Conservation (phyloP, 1,140 invertebrate species). For the Catajapyx aquilonaris region DNA sequence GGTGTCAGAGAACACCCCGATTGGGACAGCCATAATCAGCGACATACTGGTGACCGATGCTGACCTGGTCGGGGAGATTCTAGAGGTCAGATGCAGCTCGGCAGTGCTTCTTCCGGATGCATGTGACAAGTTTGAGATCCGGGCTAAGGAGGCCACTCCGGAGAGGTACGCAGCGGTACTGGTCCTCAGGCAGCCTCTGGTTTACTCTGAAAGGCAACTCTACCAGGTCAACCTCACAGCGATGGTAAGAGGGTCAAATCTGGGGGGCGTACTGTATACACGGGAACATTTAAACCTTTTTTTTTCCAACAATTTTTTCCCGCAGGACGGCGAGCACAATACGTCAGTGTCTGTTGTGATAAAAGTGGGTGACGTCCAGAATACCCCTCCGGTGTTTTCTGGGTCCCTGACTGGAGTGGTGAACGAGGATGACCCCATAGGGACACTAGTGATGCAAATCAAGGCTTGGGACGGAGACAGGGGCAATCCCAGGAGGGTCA, state of each 20-base stretch:
- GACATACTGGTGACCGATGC: slow-evolving; percentile 50
- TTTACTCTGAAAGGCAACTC: slow-evolving; percentile 43
- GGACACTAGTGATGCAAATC: slow-evolving; percentile 54
- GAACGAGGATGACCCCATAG: slow-evolving; percentile 62
- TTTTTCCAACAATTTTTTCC: slow-evolving; percentile 7
- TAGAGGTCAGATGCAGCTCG: slow-evolving; percentile 45
- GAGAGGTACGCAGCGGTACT: slow-evolving; percentile 38
- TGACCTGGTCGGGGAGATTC: slow-evolving; percentile 53
- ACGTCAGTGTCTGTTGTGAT: slow-evolving; percentile 49
- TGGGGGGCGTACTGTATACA: background rate
- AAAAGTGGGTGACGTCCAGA: slow-evolving; percentile 58
- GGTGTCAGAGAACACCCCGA: slow-evolving; percentile 48
- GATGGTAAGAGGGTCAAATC: slow-evolving; percentile 28
- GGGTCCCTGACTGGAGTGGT: slow-evolving; percentile 57
- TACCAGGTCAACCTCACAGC: slow-evolving; percentile 42
- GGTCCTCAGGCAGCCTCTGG: slow-evolving; percentile 36
- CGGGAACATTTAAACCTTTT: background rate
- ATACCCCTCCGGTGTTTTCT: slow-evolving; percentile 58
- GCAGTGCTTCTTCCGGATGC: slow-evolving; percentile 39
- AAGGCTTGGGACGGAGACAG: slow-evolving; percentile 63
- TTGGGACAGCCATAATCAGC: slow-evolving; percentile 49
- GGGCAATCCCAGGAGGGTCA: slow-evolving; percentile 50
- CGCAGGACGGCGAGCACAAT: slow-evolving; percentile 53
- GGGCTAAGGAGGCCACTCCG: slow-evolving; percentile 35
- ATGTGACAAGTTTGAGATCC: slow-evolving; percentile 45